Conservation (phyloP, 1,140 invertebrate species). For the Drosophila sulfurigaster region DNA sequence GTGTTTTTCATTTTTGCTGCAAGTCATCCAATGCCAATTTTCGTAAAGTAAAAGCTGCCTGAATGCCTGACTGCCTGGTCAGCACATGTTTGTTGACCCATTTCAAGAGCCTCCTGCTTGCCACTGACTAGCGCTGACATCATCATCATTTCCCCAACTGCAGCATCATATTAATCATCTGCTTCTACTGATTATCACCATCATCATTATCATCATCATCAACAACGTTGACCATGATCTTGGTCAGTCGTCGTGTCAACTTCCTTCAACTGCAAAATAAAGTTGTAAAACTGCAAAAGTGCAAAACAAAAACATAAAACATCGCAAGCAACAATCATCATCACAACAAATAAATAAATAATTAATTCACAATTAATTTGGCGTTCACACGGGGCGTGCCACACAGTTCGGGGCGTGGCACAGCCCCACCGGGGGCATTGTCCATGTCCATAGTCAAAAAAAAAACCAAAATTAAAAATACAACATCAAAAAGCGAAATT, state of each 20-base stretch:
- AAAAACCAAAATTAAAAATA: not conserved
- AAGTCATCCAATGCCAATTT: constrained; percentile 47
- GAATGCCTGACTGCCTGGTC: not conserved
- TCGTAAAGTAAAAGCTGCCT: constrained; percentile 61
- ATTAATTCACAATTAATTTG: constrained; percentile 54
- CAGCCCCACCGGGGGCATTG: not conserved
- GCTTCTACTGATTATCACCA: not conserved
- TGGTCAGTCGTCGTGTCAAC: constrained; percentile 8
- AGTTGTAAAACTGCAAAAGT: constrained; percentile 25
- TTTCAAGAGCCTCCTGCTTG: constrained; percentile 37
- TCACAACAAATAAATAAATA: constrained; percentile 54
- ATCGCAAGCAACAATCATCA: not conserved
- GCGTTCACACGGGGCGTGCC: constrained; percentile 32
- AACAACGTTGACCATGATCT: constrained; percentile 36
- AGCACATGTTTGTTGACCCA: constrained; percentile 73
- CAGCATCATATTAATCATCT: constrained; percentile 4
- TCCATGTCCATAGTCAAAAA: not conserved
- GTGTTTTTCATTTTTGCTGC: constrained; percentile 23
- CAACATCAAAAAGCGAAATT: constrained; percentile 3
- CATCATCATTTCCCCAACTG: constrained; percentile 5
- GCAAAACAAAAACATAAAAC: not conserved
- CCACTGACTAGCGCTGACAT: not conserved
- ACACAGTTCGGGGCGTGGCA: not conserved
- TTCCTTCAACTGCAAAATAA: constrained; percentile 30
- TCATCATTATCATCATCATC: constrained; percentile 25